These are phyloP conservation scores for Macaca fascicularis DNA, from an alignment of 2,113 vertebrate species.

Conservation along the genomic window T2T-MFA8v1.1 NC_088392.1:71584001-71584500, in stretches of 20 bases:
- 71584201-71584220: neutral
- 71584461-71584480: neutral
- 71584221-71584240: neutral
- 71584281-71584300: neutral
- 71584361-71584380: neutral
- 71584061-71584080: neutral
- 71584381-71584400: neutral
- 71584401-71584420: neutral
- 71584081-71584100: neutral
- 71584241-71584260: neutral
- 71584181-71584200: neutral
- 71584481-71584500: neutral
- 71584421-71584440: neutral
- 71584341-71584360: conserved; percentile 35
- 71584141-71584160: too few species aligned
- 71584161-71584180: neutral
- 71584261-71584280: neutral
- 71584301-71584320: neutral
- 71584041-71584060: neutral
- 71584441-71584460: neutral
- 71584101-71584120: neutral
- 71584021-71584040: neutral
- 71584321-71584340: neutral
- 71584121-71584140: neutral
- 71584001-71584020: neutral